Percentiles rank a stretch among this genome's conserved stretches.
phyloP scores from a whole-genome alignment of 2,888 invertebrate genomes.

The Ophion ventricosus region DNA sequence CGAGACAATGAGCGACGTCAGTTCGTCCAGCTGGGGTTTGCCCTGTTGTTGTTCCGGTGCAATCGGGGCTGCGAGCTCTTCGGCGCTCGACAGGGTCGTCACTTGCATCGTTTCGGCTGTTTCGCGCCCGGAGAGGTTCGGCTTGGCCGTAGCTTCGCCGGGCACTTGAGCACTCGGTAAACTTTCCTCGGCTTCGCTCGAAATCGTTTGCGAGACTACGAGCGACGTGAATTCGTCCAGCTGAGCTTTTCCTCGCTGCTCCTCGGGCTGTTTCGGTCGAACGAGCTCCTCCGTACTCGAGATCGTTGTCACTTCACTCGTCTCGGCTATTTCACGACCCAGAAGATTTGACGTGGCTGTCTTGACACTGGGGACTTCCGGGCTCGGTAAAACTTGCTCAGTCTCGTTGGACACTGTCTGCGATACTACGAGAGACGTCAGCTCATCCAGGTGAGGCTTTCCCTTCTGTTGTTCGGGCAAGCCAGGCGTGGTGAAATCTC shows the following conservation, averaged over 20 bases:
- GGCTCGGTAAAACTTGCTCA: constrained; percentile 67
- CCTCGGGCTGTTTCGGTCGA: constrained; percentile 66
- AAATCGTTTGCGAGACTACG: constrained; percentile 70
- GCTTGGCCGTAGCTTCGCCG: constrained; percentile 68
- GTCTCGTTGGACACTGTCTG: constrained; percentile 72
- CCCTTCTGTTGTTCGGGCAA: constrained; percentile 68
- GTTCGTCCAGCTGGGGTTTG: constrained; percentile 73
- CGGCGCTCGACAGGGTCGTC: constrained; percentile 70
- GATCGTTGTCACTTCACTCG: constrained; percentile 75
- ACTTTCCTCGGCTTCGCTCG: constrained; percentile 72
- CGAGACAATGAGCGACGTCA: constrained; percentile 73
- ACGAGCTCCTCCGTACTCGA: constrained; percentile 73
- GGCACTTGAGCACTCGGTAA: constrained; percentile 62
- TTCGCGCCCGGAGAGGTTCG: constrained; percentile 74
- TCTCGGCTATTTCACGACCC: constrained; percentile 79
- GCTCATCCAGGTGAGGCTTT: constrained; percentile 60
- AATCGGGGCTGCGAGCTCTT: constrained; percentile 63
- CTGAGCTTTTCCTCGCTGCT: constrained; percentile 69
- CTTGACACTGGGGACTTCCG: constrained; percentile 63
- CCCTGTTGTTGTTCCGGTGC: constrained; percentile 74
- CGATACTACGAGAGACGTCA: constrained; percentile 71
- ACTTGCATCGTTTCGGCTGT: constrained; percentile 80
- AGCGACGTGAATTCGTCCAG: constrained; percentile 76
- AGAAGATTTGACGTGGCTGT: constrained; percentile 70
- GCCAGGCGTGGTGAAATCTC: constrained; percentile 61